These are phyloP conservation scores for Falco biarmicus DNA, from an alignment of 2,797 vertebrate species.

Conservation along the genomic window DNA sequence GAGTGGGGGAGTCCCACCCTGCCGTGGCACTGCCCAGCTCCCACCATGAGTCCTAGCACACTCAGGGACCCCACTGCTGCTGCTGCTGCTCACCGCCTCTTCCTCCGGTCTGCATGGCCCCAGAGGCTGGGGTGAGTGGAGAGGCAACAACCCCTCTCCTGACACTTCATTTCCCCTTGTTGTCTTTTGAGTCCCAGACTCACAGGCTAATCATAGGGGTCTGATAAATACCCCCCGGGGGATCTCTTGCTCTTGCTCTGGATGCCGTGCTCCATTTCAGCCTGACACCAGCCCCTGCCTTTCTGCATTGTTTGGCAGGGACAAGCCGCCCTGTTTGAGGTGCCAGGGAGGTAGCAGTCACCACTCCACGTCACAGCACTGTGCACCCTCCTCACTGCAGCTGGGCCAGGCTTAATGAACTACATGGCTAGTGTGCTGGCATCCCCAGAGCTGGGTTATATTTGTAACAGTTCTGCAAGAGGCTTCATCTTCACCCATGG, in stretches of 20 bases:
- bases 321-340: background rate
- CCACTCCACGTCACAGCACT: rapidly evolving
- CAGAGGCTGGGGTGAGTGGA: rapidly evolving
- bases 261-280: rapidly evolving
- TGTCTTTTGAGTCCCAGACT: background rate
- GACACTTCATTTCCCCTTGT: background rate
- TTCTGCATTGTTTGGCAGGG: background rate
- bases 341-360: background rate
- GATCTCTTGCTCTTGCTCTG: background rate
- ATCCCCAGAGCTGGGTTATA: background rate
- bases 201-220: rapidly evolving
- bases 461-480: background rate
- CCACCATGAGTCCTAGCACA: rapidly evolving
- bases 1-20: rapidly evolving
- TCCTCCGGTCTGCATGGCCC: background rate
- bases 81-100: background rate
- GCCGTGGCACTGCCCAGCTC: rapidly evolving
- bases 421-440: rapidly evolving
- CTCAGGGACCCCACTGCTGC: background rate
- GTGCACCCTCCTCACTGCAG: rapidly evolving
- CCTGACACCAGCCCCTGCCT: background rate
- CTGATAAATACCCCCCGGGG: rapidly evolving
- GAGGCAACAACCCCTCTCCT: background rate
- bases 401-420: background rate
- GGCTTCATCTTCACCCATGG: background rate